Evolutionary conservation across 2,797 vertebrate genomes (phyloP).

Genomic region (Acrocephalus scirpaceus): DNA sequence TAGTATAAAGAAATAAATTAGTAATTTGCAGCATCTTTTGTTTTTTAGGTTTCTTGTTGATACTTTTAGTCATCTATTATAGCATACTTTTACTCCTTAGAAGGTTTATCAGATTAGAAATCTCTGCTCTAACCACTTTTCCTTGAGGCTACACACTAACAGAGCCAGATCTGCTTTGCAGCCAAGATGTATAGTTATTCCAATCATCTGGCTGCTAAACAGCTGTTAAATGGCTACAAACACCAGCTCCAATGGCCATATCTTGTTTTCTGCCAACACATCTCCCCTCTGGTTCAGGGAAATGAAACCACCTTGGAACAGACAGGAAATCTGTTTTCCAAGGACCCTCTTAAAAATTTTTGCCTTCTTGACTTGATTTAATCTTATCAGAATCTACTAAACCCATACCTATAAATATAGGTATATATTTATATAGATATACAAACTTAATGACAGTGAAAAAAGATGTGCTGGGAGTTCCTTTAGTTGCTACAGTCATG

Average conservation of each 20-base stretch:
- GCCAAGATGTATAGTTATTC: not conserved
- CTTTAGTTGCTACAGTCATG: not conserved
- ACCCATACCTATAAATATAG: not conserved
- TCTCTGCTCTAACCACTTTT: not conserved
- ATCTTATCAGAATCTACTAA: not conserved
- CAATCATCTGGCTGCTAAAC: not conserved
- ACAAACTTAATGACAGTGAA: not conserved
- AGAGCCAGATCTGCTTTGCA: not conserved
- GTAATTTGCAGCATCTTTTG: not conserved
- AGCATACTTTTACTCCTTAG: not conserved
- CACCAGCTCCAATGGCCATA: not conserved
- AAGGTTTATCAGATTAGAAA: not conserved
- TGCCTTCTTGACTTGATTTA: not conserved
- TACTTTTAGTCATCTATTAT: not conserved
- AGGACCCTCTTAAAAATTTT: not conserved
- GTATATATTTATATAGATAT: no score
- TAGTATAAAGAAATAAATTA: not conserved
- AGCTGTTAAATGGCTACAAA: not conserved
- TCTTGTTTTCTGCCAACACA: not conserved
- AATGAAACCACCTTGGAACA: not conserved
- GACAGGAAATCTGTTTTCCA: not conserved
- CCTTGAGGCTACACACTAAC: not conserved
- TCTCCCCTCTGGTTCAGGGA: not conserved
- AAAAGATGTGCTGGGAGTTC: not conserved
- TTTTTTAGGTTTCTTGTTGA: not conserved